Evolutionary conservation across 2,888 invertebrate genomes (phyloP), one percentile per base, ranked within the genome.

Genomic region (Andrena marginata): DNA sequence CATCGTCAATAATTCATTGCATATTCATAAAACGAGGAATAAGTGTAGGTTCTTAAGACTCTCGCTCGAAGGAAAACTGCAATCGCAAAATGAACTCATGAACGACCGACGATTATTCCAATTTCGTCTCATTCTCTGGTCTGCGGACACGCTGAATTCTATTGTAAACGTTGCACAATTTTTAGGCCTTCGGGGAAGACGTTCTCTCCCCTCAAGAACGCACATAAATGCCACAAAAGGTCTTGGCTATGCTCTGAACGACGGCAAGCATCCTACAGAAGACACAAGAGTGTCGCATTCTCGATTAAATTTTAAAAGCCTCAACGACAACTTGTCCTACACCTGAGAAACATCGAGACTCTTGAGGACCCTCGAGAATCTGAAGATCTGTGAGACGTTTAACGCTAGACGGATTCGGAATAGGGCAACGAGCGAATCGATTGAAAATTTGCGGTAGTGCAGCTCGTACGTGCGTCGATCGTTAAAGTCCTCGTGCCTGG

Each of bases 41-140:
- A 78, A 78, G 16, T 33, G 16, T 33, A 63, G 33, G 26, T 62
- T 20, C 31, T 31, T 48, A 42, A 23, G 16, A 67, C 74, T 35
- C 26, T 10, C 26, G 4, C 5, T 13, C 5, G 54, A 76, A 68
- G 68, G 76, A 76, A 68, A 78, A 68, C 67, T 7, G 49, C 7
- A 10, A 60, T 5, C 51, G 10, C 16, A 13, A 42, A 63, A 63
- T 33, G 16, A 31, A 6, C 8, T 31, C 2, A 26, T 20, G 8
- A 29, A 23, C 23, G 23, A 64, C 16, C 3, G n/a, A 0, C n/a
- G 31, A 31, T 49, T 56, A 49, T 29, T 49, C 4, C 23, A 23
- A 23, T 20, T 62, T 13, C 49, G 16, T 29, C 23, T 35, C 10
- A 8, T 42, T 31, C 7, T 31, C 20, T 20, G n/a, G 13, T 0